Percentiles rank a stretch among this genome's conserved stretches.
phyloP scores from a whole-genome alignment of 2,888 invertebrate species.

The Prenolepis imparis region DNA sequence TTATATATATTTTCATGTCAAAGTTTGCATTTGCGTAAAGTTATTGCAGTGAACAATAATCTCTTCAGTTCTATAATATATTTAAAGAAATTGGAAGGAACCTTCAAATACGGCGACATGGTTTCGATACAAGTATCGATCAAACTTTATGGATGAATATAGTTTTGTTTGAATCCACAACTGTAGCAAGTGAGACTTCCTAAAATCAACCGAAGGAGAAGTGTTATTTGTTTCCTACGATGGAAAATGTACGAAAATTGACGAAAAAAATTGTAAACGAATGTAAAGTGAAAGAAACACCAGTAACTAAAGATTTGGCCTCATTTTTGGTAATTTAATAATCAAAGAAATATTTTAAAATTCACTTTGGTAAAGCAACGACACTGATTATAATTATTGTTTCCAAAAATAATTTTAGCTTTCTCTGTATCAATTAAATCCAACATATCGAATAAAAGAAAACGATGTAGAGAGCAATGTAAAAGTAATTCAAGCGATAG shows the following conservation, averaged over 20 bases:
- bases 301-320: constrained; percentile 78
- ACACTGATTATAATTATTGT: neutral
- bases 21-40: neutral
- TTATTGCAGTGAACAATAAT: neutral
- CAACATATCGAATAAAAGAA: constrained; percentile 71
- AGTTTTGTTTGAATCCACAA: neutral
- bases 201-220: neutral
- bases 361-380: neutral
- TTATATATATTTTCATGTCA: neutral
- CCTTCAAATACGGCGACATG: neutral
- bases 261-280: constrained; percentile 75
- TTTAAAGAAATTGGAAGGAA: neutral
- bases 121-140: constrained; percentile 72
- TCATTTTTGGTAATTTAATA: constrained; percentile 79
- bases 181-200: constrained; percentile 20
- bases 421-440: constrained; percentile 77
- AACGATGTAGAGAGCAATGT: constrained; percentile 69
- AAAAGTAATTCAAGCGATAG: constrained; percentile 73
- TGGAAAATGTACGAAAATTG: constrained; percentile 76
- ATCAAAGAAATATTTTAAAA: neutral
- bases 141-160: constrained; percentile 72
- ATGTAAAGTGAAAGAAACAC: constrained; percentile 74
- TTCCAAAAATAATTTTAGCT: constrained; percentile 69
- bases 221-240: constrained; percentile 49
- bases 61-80: constrained; percentile 15